These are phyloP conservation scores for Caenorhabditis elegans DNA, from an alignment of 1,140 invertebrate genomes.

Conservation along the genomic window WBcel235 BX284603.4:5914001-5914500, in stretches of 20 bases:
- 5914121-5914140: conserved; percentile 60
- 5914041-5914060: conserved; percentile 58
- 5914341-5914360: conserved; percentile 45
- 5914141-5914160: conserved; percentile 45
- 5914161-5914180: conserved; percentile 51
- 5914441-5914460: conserved; percentile 50
- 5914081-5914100: conserved; percentile 61
- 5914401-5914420: conserved; percentile 41
- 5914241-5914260: too few species aligned
- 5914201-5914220: conserved; percentile 59
- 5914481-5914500: not conserved
- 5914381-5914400: conserved; percentile 47
- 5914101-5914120: conserved; percentile 59
- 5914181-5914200: conserved; percentile 61
- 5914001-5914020: conserved; percentile 53
- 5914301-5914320: conserved; percentile 17
- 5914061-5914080: conserved; percentile 41
- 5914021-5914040: conserved; percentile 54
- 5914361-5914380: conserved; percentile 43
- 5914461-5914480: conserved; percentile 49
- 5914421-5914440: conserved; percentile 44
- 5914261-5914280: too few species aligned
- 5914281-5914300: conserved; percentile 1
- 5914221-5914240: too few species aligned
- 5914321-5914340: not conserved